Evolutionary conservation across 2,113 vertebrate genomes (phyloP), one percentile per base, ranked within the genome.

Genomic region (Sorex fumeus): DNA sequence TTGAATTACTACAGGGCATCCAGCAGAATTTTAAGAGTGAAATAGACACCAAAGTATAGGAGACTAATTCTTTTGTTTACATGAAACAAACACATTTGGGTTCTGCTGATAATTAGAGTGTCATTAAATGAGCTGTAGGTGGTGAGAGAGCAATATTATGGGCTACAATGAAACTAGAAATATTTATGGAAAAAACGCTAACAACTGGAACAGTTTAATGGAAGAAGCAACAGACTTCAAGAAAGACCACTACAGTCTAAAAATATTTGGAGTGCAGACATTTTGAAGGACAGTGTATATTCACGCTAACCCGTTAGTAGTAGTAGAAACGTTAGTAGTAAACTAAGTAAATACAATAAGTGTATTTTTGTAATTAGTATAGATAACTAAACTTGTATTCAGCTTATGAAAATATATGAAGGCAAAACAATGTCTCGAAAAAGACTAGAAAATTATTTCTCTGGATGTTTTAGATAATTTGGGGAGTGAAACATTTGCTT

Each of bases 401-500:
- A 64, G 47, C 53, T 40, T n/a, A 72, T 30, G 72, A 36, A 80
- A 84, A 87, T 28, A 57, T 90, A 25, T 75, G 43, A 78, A 18
- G 77, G 5, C 27, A 84, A 85, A 87, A 81, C 30, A 69, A 36
- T 64, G 0, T 19, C 74, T 6, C 89, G 23, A 87, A 79, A 95
- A 87, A 76, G 2, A 90, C 64, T 72, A 36, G 50, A 67, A 74
- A 60, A 32, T 50, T 69, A 70, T 83, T 11, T 50, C 10, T 32
- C 6, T 91, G 19, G 30, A 27, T 64, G 81, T 79, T 90, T 32
- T 62, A 84, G n/a, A 57, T 27, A 50, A 9, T 40, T 40, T 85
- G 27, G 75, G 70, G 34, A 13, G 9, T 64, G 9, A 60, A 18
- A 47, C 7, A 34, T 27, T 18, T 71, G 69, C 75, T 0, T 62